Conservation (phyloP, 1,140 invertebrate genomes). For the Pseudomyrmex cubaensis region DNA sequence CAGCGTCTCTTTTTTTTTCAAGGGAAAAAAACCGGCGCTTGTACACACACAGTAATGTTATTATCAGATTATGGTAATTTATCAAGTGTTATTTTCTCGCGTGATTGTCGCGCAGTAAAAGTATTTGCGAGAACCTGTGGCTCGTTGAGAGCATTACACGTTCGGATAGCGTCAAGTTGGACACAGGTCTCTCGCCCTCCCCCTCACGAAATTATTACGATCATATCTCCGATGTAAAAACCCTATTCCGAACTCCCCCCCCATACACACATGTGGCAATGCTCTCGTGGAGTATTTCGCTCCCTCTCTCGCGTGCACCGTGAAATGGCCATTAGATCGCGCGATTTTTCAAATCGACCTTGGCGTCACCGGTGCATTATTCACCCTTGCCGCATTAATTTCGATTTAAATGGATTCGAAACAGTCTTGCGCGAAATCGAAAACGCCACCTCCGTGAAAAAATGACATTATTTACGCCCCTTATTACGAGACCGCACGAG, state of each 20-base stretch:
- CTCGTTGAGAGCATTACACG: conserved; percentile 29
- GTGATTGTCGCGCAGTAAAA: conserved; percentile 21
- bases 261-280: conserved; percentile 67
- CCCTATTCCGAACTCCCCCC: conserved; percentile 68
- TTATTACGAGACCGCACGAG: conserved; percentile 12
- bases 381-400: conserved; percentile 68
- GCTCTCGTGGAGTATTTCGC: conserved; percentile 71
- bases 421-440: conserved; percentile 54
- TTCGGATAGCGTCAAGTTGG: conserved; percentile 6
- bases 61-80: neutral
- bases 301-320: conserved; percentile 68
- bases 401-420: conserved; percentile 66
- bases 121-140: conserved; percentile 53
- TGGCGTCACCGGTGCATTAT: conserved; percentile 12
- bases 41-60: neutral
- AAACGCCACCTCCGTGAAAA: conserved; percentile 45
- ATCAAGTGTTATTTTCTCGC: neutral
- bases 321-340: conserved; percentile 80
- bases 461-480: conserved; percentile 45
- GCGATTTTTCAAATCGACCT: conserved; percentile 80
- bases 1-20: no score
- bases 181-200: conserved; percentile 38
- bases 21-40: no score
- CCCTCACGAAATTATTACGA: conserved; percentile 77
- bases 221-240: conserved; percentile 80